Conservation (phyloP, 1,140 invertebrate species). For the Cydia splendana region DNA sequence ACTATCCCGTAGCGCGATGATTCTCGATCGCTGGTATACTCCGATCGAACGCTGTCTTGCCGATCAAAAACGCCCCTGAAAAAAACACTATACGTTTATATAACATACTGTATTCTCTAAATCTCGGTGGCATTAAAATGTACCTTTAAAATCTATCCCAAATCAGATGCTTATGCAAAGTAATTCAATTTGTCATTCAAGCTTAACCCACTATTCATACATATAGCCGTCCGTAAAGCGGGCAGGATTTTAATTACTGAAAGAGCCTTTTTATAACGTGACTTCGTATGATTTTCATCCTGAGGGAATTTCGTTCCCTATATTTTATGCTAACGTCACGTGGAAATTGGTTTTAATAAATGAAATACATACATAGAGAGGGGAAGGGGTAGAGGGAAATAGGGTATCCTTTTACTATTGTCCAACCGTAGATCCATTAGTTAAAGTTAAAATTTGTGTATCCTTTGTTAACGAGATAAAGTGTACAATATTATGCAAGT, state of each 20-base stretch:
- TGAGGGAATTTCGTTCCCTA: not conserved
- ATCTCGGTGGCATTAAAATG: not conserved
- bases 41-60: slow-evolving; percentile 93
- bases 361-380: slow-evolving; percentile 13
- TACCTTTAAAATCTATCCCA: not conserved
- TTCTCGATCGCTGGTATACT: slow-evolving; percentile 94
- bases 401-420: not conserved
- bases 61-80: slow-evolving; percentile 90
- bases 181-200: slow-evolving; percentile 12
- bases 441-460: not conserved
- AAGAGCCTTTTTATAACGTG: slow-evolving; percentile 18
- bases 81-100: slow-evolving; percentile 45
- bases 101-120: not conserved
- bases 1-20: slow-evolving; percentile 91
- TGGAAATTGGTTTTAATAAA: slow-evolving; percentile 27
- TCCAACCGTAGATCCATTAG: not conserved
- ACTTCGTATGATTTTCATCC: slow-evolving; percentile 21
- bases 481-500: too few relatives aligned
- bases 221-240: not conserved
- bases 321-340: slow-evolving; percentile 1
- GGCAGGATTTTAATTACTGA: slow-evolving; percentile 25
- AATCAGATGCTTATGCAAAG: not conserved
- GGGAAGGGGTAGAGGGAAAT: not conserved
- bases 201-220: not conserved
- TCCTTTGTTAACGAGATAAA: not conserved